Evolutionary conservation across 2,888 invertebrate species (phyloP).

Genomic region (Lathronympha strigana): DNA sequence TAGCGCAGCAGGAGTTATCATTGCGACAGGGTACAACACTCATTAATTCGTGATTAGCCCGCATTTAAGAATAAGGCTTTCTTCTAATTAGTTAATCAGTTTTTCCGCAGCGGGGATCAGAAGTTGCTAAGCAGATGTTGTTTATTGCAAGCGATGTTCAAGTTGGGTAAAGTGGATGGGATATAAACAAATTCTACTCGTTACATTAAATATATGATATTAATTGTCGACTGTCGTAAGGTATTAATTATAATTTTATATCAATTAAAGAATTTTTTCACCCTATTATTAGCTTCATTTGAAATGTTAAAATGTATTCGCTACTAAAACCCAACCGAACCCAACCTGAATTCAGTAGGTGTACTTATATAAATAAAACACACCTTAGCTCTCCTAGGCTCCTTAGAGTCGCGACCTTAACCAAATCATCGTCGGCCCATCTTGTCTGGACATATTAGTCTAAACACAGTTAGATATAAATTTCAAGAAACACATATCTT

Average conservation of each 20-base stretch:
- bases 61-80: slow-evolving; percentile 72
- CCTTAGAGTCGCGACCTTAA: background rate
- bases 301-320: too few relatives aligned
- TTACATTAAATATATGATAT: too few relatives aligned
- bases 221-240: too few relatives aligned
- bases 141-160: slow-evolving; percentile 52
- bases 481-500: slow-evolving; percentile 66
- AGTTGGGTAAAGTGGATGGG: background rate
- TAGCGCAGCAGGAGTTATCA: slow-evolving; percentile 82
- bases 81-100: slow-evolving; percentile 80
- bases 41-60: slow-evolving; percentile 84
- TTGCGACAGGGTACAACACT: slow-evolving; percentile 77
- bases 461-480: slow-evolving; percentile 47
- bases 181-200: background rate
- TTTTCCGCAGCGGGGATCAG: slow-evolving; percentile 65
- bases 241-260: too few relatives aligned
- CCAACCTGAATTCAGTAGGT: too few relatives aligned
- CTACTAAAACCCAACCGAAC: too few relatives aligned
- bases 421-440: background rate
- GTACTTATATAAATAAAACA: background rate
- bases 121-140: slow-evolving; percentile 61
- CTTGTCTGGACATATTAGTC: background rate
- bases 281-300: background rate
- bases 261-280: background rate
- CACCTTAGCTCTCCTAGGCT: background rate